Base-by-base conservation (phyloP, 2,113 vertebrate species). In the Aegypius monachus region DNA sequence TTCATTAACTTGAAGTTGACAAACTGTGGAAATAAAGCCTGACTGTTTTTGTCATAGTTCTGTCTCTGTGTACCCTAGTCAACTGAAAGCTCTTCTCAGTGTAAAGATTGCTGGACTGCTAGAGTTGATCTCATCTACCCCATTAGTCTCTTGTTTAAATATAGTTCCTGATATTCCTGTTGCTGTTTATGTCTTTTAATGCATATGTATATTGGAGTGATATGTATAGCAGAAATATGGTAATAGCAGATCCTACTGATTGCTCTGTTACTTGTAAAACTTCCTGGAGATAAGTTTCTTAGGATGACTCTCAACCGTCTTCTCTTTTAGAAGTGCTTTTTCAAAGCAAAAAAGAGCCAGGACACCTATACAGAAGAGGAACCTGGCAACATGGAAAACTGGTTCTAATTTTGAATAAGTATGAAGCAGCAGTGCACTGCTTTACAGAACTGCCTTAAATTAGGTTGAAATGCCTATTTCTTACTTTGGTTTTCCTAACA, bases 271-370 rank as follows among this genome's bases (percentile, higher is more conserved):
- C 40, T 61, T 56, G 36, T 32, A 61, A 86, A 73, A 47, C 34
- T 61, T 67, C 12, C 19, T 45, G 45, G 53, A 93, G 63, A 31
- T 19, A 42, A 38, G 7, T 32, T 67, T 59, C 16, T 5, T 71
- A 10, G 2, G 3, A 4, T 31, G 29, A 7, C 3, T 55, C 6
- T 40, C 55, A 34, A 16, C 23, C 3, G 1, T 34, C 45, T 22
- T 79, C 18, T 75, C 45, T 77, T 40, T 21, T 7, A 16, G 42
- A 74, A 38, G 7, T 73, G 56, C 13, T 21, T 61, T 93, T 70
- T 63, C 55, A 55, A 59, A 81, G n/a, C 14, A 19, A 32, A 8
- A 71, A 29, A 67, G 42, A 43, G 31, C 18, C 31, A 38, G 74
- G 74, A 47, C 29, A 23, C 4, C 71, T 86, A 22, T 59, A 36